Conservation (phyloP, 30 jellyfish, hydroid and myxozoan species). For the Turritopsis dohrnii region DNA sequence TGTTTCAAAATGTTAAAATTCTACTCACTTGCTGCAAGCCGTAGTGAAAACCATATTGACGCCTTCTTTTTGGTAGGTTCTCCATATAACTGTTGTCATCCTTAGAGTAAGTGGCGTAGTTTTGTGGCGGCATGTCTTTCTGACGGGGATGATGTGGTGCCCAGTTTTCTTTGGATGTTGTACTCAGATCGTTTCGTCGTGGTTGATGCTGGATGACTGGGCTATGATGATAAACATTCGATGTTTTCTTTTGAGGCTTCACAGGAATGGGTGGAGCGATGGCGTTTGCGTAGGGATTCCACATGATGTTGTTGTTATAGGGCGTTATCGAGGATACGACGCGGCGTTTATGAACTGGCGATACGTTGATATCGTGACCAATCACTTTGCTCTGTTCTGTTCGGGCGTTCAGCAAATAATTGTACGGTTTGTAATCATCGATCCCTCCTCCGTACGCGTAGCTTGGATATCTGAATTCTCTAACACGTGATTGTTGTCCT, state of each 20-base stretch:
- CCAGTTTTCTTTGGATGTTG: neutral
- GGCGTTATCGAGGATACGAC: neutral
- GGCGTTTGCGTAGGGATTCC: neutral
- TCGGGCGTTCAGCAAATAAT: conserved; percentile 26
- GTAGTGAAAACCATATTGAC: conserved; percentile 31
- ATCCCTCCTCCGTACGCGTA: neutral
- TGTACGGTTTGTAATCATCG: conserved; percentile 33
- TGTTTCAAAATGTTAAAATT: neutral
- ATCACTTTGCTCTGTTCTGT: conserved; percentile 21
- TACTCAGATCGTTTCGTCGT: neutral
- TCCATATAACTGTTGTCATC: neutral
- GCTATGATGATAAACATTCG: neutral
- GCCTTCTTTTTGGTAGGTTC: conserved; percentile 22
- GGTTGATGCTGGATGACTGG: neutral
- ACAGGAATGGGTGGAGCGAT: conserved; percentile 1
- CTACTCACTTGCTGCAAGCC: conserved; percentile 23
- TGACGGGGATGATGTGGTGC: neutral
- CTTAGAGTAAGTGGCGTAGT: neutral
- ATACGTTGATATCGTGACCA: neutral
- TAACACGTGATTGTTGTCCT: neutral
- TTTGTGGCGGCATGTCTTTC: neutral
- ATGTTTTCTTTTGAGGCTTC: neutral
- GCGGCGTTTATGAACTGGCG: neutral
- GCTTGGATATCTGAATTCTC: conserved; percentile 12
- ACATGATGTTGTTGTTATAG: neutral